A percentile compares a stretch with the other conserved stretches of the same genome.
Evolutionary conservation across 2,797 vertebrate genomes (phyloP).

Genomic region (Pseudochirops cupreus): DNA sequence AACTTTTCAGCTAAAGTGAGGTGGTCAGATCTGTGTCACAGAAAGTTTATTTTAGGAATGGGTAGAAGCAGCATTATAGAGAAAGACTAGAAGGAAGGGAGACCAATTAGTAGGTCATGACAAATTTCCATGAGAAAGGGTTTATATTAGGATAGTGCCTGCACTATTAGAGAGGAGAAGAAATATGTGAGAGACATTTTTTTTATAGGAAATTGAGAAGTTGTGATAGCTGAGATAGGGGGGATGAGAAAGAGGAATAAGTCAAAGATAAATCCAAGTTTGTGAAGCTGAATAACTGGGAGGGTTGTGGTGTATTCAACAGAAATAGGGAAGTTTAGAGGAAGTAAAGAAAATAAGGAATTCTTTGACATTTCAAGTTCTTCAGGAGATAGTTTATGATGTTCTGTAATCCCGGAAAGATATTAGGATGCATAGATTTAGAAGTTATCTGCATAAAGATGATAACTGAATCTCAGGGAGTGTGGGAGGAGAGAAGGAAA

Average conservation of each 20-base stretch:
- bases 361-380: not conserved
- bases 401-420: not conserved
- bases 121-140: not conserved
- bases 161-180: not conserved
- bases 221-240: not conserved
- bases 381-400: not conserved
- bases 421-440: not conserved
- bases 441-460: not conserved
- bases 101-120: not conserved
- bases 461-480: not conserved
- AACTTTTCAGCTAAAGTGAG: not conserved
- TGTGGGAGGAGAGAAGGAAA: not conserved
- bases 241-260: not conserved
- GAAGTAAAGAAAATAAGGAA: not conserved
- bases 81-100: not conserved
- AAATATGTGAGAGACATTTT: not conserved
- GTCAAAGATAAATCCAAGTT: not conserved
- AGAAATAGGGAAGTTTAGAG: not conserved
- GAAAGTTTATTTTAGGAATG: not conserved
- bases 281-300: not conserved
- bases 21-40: not conserved
- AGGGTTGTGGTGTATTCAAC: not conserved
- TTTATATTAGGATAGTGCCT: not conserved
- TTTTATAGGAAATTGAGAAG: not conserved
- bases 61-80: not conserved